phyloP scores from a whole-genome alignment of 2,888 invertebrate species.

The Pammene aurita region DNA sequence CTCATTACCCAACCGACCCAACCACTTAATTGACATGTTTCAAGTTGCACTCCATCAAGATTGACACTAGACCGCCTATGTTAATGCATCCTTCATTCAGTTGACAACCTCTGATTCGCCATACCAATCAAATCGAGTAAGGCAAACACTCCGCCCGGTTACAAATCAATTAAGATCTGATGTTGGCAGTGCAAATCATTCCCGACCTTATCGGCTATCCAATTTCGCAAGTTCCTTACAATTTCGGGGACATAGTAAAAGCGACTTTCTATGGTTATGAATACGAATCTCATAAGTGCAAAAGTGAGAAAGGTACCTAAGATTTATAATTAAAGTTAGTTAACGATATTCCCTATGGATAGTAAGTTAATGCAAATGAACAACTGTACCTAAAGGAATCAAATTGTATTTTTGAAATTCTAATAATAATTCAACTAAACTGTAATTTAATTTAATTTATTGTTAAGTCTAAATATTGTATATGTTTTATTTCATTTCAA shows the following conservation, averaged over 20 bases:
- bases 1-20: conserved; percentile 18
- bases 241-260: not conserved
- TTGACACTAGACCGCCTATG: conserved; percentile 29
- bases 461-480: too few relatives aligned
- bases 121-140: conserved; percentile 42
- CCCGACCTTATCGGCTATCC: conserved; percentile 9
- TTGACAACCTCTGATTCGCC: conserved; percentile 40
- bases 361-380: too few relatives aligned
- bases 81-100: conserved; percentile 36
- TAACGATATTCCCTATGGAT: too few relatives aligned
- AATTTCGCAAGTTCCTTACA: conserved; percentile 5
- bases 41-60: conserved; percentile 28
- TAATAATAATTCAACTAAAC: too few relatives aligned
- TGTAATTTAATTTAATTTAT: too few relatives aligned
- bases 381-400: too few relatives aligned
- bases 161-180: conserved; percentile 39
- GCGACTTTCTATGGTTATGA: not conserved
- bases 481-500: too few relatives aligned
- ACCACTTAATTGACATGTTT: conserved; percentile 26
- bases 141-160: conserved; percentile 36
- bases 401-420: too few relatives aligned
- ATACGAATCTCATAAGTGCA: not conserved
- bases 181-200: conserved; percentile 12
- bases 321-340: not conserved
- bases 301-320: not conserved